Evolutionary conservation across 2,113 vertebrate species (phyloP), one percentile per base, ranked within the genome.

Genomic region (Rhizomys pruinosus): DNA sequence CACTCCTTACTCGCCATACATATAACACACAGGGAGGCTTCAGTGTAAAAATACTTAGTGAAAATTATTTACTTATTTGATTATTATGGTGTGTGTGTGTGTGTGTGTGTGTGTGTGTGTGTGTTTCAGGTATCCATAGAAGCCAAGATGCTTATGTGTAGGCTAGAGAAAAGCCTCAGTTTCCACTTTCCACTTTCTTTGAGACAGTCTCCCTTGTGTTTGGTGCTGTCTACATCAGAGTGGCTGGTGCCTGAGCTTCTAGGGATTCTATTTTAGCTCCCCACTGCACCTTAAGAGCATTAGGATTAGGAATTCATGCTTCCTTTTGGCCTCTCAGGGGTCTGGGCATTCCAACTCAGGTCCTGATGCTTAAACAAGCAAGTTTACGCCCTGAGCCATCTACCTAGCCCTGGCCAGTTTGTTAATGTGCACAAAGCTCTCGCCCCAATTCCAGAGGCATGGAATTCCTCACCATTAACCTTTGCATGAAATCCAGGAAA

Each of bases 351-450:
- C 57, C 42, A 59, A 64, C 16, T n/a, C 59, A 42, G 8, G 16
- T 82, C 19, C 61, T 44, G 19, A 32, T 22, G 5, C 27, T 34
- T 22, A 44, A 13, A 5, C 3, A 44, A 66, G 39, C 64, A 12
- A 25, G 6, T 82, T 44, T 42, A 32, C 17, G 5, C 29, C 3
- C 61, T 66, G 27, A 44, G 10, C 27, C 19, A 66, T 37, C 13
- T 81, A 7, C 20, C 32, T 11, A 27, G 63, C 19, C 25, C 80
- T 59, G 32, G 29, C 5, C 19, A 34, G 73, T 11, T 3, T 44
- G 55, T 39, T 32, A 66, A 71, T 4, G 9, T 5, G 3, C 3
- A 12, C 32, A 8, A 0, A 29, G 22, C 7, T 22, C 25, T 17
- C 44, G 74, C 25, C 11, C 16, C 23, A 9, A 8, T 12, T 61